Percentiles rank a stretch among this genome's conserved stretches.
phyloP scores from a whole-genome alignment of 1,140 invertebrate genomes.

The Macrobrachium rosenbergii region DNA sequence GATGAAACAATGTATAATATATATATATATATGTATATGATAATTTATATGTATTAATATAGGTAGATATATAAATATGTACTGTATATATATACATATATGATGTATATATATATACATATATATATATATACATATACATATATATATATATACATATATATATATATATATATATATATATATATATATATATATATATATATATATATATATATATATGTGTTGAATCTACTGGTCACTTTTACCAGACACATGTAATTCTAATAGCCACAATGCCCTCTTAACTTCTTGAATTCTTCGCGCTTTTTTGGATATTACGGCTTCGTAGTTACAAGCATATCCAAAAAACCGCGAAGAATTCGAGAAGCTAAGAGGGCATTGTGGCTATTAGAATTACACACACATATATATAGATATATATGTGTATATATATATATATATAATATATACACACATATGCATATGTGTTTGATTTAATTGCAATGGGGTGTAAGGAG shows the following conservation, averaged over 20 bases:
- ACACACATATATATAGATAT: not conserved
- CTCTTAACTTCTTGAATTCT: too few relatives aligned
- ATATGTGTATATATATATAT: not conserved
- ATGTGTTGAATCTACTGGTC: too few relatives aligned
- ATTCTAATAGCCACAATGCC: too few relatives aligned
- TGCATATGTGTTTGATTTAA: too few relatives aligned
- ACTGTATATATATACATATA: not conserved
- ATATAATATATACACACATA: too few relatives aligned
- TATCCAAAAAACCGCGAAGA: too few relatives aligned
- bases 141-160: conserved; percentile 4
- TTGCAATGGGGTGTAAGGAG: not conserved
- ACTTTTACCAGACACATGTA: too few relatives aligned
- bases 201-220: conserved; percentile 12
- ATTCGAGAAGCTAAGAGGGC: too few relatives aligned
- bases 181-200: conserved; percentile 27
- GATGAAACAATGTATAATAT: not conserved
- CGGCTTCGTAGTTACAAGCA: too few relatives aligned
- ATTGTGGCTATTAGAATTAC: too few relatives aligned
- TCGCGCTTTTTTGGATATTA: too few relatives aligned
- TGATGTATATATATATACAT: not conserved
- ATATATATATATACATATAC: not conserved
- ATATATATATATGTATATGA: not conserved
- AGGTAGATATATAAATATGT: too few relatives aligned
- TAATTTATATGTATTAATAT: not conserved
- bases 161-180: conserved; percentile 19